phyloP scores from a whole-genome alignment of 2,888 invertebrate species.

The Noctuana brunneofusca region DNA sequence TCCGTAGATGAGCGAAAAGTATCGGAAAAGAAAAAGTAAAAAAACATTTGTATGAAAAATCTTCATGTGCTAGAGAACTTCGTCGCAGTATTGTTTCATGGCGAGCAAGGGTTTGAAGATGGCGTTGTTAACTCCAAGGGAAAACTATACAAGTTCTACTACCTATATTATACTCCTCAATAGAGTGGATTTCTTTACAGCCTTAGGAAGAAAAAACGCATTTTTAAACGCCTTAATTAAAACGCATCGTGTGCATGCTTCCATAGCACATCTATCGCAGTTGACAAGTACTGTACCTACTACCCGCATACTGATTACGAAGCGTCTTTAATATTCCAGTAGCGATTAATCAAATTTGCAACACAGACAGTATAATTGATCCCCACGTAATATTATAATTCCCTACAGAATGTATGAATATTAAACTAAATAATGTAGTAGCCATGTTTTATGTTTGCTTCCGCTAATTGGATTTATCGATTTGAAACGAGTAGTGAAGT shows the following conservation, averaged over 20 bases:
- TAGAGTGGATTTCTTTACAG: too few species aligned
- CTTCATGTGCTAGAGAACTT: too few species aligned
- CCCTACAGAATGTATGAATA: constrained; percentile 27
- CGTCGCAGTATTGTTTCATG: too few species aligned
- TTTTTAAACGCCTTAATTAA: too few species aligned
- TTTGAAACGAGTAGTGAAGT: neutral
- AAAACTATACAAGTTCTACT: too few species aligned
- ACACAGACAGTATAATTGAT: constrained; percentile 32
- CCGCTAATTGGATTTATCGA: constrained; percentile 18
- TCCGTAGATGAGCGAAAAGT: too few species aligned
- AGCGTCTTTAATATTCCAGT: constrained; percentile 26
- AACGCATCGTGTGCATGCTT: constrained; percentile 1
- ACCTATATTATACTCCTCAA: too few species aligned
- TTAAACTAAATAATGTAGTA: constrained; percentile 12
- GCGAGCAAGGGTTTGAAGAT: too few species aligned
- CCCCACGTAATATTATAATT: constrained; percentile 31
- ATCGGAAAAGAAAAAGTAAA: too few species aligned
- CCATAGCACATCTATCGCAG: constrained; percentile 11
- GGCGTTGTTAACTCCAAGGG: too few species aligned
- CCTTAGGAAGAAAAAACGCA: neutral
- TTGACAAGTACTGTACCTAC: constrained; percentile 24
- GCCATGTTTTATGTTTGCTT: constrained; percentile 22
- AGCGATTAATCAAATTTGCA: constrained; percentile 35
- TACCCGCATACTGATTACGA: constrained; percentile 28
- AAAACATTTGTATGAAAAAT: too few species aligned